Conservation (phyloP, 2,888 invertebrate genomes). For the Drosophila cyrtoloma region DNA sequence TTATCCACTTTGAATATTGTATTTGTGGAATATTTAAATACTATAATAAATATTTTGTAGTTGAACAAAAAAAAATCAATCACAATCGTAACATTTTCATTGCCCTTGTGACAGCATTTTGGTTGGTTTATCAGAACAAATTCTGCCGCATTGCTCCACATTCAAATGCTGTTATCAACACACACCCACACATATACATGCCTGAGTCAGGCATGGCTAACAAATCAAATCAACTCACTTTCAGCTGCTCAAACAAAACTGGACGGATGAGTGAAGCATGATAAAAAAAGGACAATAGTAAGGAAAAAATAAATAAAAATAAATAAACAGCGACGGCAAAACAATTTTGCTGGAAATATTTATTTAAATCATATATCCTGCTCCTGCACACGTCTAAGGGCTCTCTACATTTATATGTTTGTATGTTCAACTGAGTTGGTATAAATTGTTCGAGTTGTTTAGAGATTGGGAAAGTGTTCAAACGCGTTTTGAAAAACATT, state of each 20-base stretch:
- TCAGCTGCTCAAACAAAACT: conserved; percentile 47
- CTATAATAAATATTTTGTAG: neutral
- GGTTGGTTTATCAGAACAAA: neutral
- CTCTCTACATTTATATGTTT: neutral
- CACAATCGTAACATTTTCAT: conserved; percentile 3
- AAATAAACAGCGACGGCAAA: conserved; percentile 31
- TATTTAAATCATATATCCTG: conserved; percentile 54
- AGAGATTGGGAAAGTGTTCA: neutral
- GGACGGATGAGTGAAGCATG: conserved; percentile 20
- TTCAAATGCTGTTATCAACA: conserved; percentile 62
- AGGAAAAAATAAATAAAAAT: conserved; percentile 7
- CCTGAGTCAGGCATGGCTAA: conserved; percentile 34
- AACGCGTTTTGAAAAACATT: neutral
- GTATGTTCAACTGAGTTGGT: neutral
- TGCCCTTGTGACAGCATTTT: conserved; percentile 19
- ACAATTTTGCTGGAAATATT: conserved; percentile 64
- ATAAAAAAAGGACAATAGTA: conserved; percentile 20
- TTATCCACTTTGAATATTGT: neutral
- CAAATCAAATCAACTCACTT: conserved; percentile 63
- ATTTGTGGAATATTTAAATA: neutral
- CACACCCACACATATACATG: conserved; percentile 1
- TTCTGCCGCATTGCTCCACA: conserved; percentile 35
- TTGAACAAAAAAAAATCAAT: neutral
- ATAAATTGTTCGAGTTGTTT: neutral
- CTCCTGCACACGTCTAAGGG: conserved; percentile 2